Evolutionary conservation across 2,113 vertebrate genomes (phyloP).

Genomic region (Loxodonta africana): DNA sequence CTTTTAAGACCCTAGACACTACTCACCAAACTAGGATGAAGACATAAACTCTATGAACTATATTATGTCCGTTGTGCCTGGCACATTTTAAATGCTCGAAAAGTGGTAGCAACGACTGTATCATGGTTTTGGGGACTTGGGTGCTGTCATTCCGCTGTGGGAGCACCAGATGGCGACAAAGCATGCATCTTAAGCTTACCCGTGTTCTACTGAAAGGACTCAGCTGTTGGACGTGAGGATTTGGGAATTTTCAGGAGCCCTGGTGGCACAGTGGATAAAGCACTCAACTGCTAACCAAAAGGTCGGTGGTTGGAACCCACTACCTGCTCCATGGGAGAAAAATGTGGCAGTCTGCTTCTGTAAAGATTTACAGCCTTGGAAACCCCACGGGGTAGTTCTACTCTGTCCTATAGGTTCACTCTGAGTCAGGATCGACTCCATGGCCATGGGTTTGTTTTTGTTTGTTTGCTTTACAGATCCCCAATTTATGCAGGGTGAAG

Average conservation of each 20-base stretch:
- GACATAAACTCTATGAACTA: background rate
- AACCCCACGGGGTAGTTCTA: too few species aligned
- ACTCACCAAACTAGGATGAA: background rate
- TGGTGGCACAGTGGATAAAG: too few species aligned
- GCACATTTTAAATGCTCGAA: background rate
- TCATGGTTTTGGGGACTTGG: background rate
- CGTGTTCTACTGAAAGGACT: background rate
- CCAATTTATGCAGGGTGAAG: background rate
- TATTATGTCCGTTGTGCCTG: background rate
- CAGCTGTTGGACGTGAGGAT: background rate
- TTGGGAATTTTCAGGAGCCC: too few species aligned
- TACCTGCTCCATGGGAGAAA: too few species aligned
- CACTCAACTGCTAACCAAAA: too few species aligned
- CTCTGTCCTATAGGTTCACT: too few species aligned
- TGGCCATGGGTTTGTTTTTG: background rate
- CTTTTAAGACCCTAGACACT: background rate
- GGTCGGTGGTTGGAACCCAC: too few species aligned
- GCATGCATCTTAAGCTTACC: background rate
- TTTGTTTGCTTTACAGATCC: background rate
- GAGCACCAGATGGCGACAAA: slow-evolving; percentile 75
- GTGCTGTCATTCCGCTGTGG: slow-evolving; percentile 6
- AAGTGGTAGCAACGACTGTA: background rate
- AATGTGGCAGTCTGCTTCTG: too few species aligned
- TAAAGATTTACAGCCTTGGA: too few species aligned
- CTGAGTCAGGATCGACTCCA: too few species aligned